phyloP scores from a whole-genome alignment of 2,113 vertebrate genomes.

The Deroptyus accipitrinus region DNA sequence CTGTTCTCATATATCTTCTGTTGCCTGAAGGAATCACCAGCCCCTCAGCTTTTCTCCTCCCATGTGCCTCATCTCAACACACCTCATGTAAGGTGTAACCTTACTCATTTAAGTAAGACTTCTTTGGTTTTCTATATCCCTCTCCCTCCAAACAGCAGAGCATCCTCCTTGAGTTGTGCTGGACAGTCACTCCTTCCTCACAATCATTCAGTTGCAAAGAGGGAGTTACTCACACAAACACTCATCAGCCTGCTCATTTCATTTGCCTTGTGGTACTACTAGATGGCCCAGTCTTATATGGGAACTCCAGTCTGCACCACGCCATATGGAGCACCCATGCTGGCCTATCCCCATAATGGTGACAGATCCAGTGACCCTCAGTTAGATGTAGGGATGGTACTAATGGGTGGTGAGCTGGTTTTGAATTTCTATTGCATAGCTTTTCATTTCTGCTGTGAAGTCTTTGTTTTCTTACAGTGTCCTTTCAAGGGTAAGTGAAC shows the following conservation, averaged over 20 bases:
- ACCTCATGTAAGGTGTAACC: not conserved
- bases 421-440: not conserved
- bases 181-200: not conserved
- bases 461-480: not conserved
- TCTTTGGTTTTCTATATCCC: not conserved
- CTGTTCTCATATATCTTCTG: not conserved
- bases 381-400: not conserved
- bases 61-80: not conserved
- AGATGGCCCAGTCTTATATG: not conserved
- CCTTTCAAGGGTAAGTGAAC: conserved; percentile 3
- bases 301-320: not conserved
- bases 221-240: not conserved
- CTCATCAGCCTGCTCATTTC: not conserved
- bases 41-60: not conserved
- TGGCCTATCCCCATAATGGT: not conserved
- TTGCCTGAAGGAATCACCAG: not conserved
- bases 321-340: accelerated
- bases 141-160: not conserved
- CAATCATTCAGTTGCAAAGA: not conserved
- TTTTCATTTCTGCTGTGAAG: not conserved
- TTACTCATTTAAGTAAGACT: not conserved
- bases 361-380: not conserved
- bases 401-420: not conserved
- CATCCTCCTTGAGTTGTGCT: not conserved
- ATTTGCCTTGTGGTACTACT: not conserved